Conservation (phyloP, 2,888 invertebrate genomes). For the Cheilosia soror region DNA sequence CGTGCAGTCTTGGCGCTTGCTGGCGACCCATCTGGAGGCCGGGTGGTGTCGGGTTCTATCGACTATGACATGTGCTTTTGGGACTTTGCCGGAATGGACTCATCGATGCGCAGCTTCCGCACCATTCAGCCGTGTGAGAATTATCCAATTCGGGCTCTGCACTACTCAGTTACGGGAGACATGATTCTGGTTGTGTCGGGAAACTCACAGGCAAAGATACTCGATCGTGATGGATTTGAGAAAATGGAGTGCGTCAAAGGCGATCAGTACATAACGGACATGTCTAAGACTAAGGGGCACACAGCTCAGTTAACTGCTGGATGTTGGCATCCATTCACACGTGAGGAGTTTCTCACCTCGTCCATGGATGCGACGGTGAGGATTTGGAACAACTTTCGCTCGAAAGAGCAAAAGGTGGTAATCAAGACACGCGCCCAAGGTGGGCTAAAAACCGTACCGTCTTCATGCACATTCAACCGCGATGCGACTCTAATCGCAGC, state of each 20-base stretch:
- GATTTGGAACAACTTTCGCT: conserved; percentile 93
- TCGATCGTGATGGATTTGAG: conserved; percentile 97
- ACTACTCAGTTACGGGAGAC: conserved; percentile 98
- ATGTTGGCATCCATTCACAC: conserved; percentile 96
- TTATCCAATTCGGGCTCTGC: conserved; percentile 93
- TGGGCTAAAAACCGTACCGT: conserved; percentile 94
- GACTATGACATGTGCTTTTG: conserved; percentile 98
- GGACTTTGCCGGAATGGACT: conserved; percentile 99
- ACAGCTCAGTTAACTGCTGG: conserved; percentile 95
- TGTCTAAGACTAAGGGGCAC: conserved; percentile 97
- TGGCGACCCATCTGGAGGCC: conserved; percentile 96
- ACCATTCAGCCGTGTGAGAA: conserved; percentile 97
- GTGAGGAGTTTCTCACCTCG: conserved; percentile 97
- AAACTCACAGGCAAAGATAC: conserved; percentile 95
- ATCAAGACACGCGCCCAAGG: conserved; percentile 95
- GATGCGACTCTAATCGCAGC: conserved; percentile 95
- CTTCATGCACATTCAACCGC: conserved; percentile 91
- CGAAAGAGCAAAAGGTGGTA: conserved; percentile 90
- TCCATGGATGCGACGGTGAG: conserved; percentile 97
- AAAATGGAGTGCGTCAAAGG: conserved; percentile 97
- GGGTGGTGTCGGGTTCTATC: conserved; percentile 93
- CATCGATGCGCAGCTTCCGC: conserved; percentile 94
- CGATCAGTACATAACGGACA: conserved; percentile 97
- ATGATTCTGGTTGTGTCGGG: conserved; percentile 96
- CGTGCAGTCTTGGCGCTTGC: conserved; percentile 96